phyloP scores from a whole-genome alignment of 64 coral and sea anemone species.

The Hydrozoanthus tunicans region DNA sequence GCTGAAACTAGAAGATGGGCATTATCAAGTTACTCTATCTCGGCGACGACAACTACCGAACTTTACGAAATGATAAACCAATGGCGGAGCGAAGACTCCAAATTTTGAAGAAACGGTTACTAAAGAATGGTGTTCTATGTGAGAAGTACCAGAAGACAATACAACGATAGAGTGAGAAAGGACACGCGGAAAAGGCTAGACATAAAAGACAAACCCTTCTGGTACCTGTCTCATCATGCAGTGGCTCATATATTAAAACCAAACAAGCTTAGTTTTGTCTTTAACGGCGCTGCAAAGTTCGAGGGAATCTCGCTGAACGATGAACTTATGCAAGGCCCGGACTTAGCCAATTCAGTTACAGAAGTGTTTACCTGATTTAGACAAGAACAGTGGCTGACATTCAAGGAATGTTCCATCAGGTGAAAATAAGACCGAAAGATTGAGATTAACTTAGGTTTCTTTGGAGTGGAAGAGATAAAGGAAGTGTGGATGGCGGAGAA shows the following conservation, averaged over 20 bases:
- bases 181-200: slow-evolving; percentile 10
- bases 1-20: slow-evolving; percentile 46
- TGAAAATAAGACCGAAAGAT: not conserved
- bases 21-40: slow-evolving; percentile 71
- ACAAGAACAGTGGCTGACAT: slow-evolving; percentile 18
- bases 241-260: not conserved
- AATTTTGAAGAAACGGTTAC: not conserved
- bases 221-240: not conserved
- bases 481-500: no score
- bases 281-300: slow-evolving; percentile 38
- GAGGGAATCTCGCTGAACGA: slow-evolving; percentile 26
- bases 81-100: not conserved
- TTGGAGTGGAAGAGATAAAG: not conserved
- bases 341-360: not conserved
- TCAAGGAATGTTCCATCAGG: not conserved
- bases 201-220: not conserved
- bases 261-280: slow-evolving; percentile 31
- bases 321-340: no score
- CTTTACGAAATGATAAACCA: slow-evolving; percentile 45
- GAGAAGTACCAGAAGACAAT: slow-evolving; percentile 31
- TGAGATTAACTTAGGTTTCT: not conserved
- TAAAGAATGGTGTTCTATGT: slow-evolving; percentile 3
- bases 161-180: slow-evolving; percentile 32
- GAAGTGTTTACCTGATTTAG: slow-evolving; percentile 8
- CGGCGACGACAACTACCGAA: slow-evolving; percentile 63